Evolutionary conservation across 2,113 vertebrate species (phyloP).

Genomic region (Cyphomyrus discorhynchus): DNA sequence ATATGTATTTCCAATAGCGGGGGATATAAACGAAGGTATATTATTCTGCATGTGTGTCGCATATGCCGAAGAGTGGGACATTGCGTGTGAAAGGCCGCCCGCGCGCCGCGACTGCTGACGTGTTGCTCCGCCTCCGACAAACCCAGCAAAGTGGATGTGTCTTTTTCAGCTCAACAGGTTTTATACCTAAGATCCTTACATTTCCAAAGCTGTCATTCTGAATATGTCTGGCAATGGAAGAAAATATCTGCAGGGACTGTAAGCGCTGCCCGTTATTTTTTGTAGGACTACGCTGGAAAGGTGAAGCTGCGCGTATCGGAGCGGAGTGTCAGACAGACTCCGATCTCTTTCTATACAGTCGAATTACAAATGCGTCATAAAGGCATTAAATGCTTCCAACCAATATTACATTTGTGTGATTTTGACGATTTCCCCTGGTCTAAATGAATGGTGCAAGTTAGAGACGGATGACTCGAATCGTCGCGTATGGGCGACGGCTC

Average conservation of each 20-base stretch:
- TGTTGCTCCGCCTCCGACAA: slow-evolving; percentile 60
- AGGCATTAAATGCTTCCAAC: not conserved
- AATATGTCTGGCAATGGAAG: not conserved
- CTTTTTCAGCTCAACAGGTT: not conserved
- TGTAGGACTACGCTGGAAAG: not conserved
- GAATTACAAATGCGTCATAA: not conserved
- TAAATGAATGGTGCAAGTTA: not conserved
- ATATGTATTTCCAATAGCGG: not conserved
- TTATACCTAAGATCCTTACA: not conserved
- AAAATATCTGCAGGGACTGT: not conserved
- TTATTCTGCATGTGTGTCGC: not conserved
- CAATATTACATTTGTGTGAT: not conserved
- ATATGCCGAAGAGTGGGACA: not conserved
- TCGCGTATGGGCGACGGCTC: not conserved
- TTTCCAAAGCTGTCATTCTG: not conserved
- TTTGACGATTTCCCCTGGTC: not conserved
- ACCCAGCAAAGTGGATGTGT: not conserved
- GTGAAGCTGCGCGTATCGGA: not conserved
- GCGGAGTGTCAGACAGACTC: not conserved
- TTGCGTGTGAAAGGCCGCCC: not conserved
- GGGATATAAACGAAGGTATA: not conserved
- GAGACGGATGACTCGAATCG: not conserved
- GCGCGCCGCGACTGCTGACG: slow-evolving; percentile 69
- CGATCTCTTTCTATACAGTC: not conserved
- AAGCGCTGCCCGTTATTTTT: not conserved